Percentiles rank a stretch among this genome's conserved stretches.
Conservation (phyloP, 2,797 vertebrate species). For the Anolis apletophallus region DNA sequence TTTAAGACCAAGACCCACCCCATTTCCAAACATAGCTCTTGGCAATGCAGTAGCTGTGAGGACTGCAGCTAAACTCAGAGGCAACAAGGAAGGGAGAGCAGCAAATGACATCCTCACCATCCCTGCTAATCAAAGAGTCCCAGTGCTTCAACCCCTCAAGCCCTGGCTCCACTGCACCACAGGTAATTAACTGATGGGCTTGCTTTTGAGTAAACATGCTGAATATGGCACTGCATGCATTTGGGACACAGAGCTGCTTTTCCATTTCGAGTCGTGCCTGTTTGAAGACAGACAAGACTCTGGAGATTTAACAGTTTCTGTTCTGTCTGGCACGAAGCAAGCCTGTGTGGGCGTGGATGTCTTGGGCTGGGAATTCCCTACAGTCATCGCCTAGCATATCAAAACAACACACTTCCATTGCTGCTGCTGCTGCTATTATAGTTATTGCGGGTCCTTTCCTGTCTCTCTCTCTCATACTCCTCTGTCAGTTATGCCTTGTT, state of each 20-base stretch:
- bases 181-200: neutral
- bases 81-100: too few species aligned
- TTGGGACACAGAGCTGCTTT: neutral
- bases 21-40: too few species aligned
- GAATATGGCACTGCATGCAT: neutral
- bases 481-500: slow-evolving; percentile 12
- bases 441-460: neutral
- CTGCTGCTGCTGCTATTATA: too few species aligned
- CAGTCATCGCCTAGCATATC: neutral
- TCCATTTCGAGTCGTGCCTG: neutral
- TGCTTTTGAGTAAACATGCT: neutral
- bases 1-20: too few species aligned
- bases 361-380: neutral
- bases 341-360: neutral
- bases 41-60: too few species aligned
- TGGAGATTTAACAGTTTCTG: neutral
- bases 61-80: too few species aligned
- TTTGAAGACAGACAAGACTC: neutral
- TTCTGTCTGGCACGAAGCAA: neutral
- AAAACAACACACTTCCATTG: neutral
- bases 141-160: too few species aligned
- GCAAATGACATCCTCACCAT: too few species aligned
- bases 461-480: neutral
- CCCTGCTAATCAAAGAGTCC: too few species aligned
- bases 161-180: too few species aligned